phyloP scores from a whole-genome alignment of 2,888 invertebrate species.

The Nezara viridula region DNA sequence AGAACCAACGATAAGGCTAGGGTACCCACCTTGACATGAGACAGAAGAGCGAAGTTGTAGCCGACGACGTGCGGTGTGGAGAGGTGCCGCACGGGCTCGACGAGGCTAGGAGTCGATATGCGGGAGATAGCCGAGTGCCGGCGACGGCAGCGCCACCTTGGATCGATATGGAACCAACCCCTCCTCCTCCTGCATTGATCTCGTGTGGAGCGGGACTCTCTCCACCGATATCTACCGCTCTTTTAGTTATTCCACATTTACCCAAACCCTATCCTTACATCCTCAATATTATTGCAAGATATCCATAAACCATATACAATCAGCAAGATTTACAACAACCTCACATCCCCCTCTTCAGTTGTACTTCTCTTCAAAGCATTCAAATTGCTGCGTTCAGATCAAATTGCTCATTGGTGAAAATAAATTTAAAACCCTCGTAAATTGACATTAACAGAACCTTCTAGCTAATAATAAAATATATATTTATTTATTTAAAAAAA shows the following conservation, averaged over 20 bases:
- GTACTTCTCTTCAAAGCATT: too few species aligned
- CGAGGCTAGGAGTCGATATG: slow-evolving; percentile 39
- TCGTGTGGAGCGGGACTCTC: slow-evolving; percentile 17
- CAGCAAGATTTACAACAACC: too few species aligned
- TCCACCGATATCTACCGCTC: background rate
- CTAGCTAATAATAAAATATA: too few species aligned
- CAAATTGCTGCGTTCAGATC: too few species aligned
- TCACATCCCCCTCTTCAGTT: too few species aligned
- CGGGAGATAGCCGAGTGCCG: slow-evolving; percentile 54
- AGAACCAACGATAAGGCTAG: background rate
- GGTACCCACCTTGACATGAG: slow-evolving; percentile 47
- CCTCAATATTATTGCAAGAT: too few species aligned
- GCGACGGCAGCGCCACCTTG: slow-evolving; percentile 49
- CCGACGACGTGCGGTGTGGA: background rate
- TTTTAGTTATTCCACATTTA: background rate
- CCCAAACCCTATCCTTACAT: too few species aligned
- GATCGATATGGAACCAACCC: slow-evolving; percentile 51
- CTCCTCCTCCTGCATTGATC: slow-evolving; percentile 39
- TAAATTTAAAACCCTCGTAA: too few species aligned
- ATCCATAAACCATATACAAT: too few species aligned
- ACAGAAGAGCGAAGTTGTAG: background rate
- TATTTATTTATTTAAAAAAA: too few species aligned
- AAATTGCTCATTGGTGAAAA: too few species aligned
- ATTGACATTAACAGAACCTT: too few species aligned
- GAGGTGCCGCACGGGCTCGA: slow-evolving; percentile 21